These are phyloP conservation scores for Formica exsecta DNA, from an alignment of 1,140 invertebrate genomes.

Conservation along the genomic window DNA sequence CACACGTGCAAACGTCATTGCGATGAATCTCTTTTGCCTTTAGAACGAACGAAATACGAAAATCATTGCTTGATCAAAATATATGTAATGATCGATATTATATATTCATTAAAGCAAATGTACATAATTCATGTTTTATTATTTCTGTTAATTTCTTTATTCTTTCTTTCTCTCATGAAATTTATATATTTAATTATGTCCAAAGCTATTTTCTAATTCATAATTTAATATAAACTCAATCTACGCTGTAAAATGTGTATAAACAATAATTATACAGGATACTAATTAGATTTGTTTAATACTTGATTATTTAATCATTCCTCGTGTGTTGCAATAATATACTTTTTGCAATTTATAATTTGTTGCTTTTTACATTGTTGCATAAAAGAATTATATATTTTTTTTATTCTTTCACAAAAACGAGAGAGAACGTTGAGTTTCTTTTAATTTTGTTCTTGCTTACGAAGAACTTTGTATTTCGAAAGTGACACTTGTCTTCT, in stretches of 20 bases:
- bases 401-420: background rate
- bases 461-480: constrained; percentile 25
- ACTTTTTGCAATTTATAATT: background rate
- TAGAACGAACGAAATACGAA: background rate
- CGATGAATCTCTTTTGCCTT: constrained; percentile 17
- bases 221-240: constrained; percentile 2
- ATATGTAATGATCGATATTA: background rate
- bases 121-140: background rate
- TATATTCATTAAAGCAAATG: background rate
- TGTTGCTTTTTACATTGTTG: no score
- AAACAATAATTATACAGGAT: constrained; percentile 24
- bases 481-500: constrained; percentile 24
- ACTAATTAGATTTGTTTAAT: background rate
- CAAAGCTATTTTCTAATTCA: background rate
- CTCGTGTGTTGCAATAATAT: background rate
- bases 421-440: background rate
- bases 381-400: background rate
- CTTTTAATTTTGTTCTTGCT: constrained; percentile 28
- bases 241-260: background rate
- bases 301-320: background rate
- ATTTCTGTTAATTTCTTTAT: constrained; percentile 8
- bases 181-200: background rate
- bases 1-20: constrained; percentile 31
- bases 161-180: background rate
- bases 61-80: background rate